Evolutionary conservation across 2,113 vertebrate genomes (phyloP).

Genomic region (Perognathus longimembris): DNA sequence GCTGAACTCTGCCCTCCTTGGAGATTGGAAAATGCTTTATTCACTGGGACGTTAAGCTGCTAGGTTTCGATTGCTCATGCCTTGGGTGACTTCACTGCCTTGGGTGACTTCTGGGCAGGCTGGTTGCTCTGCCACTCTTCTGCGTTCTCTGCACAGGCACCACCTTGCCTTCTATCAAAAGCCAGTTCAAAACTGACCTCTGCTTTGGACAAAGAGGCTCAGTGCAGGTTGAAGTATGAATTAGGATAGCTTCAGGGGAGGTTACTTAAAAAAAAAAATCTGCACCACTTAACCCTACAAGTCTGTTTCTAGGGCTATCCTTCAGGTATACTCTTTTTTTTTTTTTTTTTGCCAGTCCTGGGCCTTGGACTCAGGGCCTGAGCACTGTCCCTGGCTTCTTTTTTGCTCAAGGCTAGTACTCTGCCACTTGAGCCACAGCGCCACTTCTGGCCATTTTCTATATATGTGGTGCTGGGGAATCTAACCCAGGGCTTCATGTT

Average conservation of each 20-base stretch:
- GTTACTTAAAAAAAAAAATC: background rate
- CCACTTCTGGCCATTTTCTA: no score
- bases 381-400: no score
- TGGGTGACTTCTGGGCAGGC: background rate
- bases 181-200: background rate
- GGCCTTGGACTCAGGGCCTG: no score
- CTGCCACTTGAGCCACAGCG: no score
- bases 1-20: background rate
- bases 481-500: no score
- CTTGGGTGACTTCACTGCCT: background rate
- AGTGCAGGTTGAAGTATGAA: background rate
- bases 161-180: background rate
- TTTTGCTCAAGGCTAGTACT: no score
- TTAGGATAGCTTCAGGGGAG: constrained; percentile 16
- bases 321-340: constrained; percentile 26
- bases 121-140: background rate
- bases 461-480: no score
- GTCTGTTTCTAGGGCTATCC: constrained; percentile 5
- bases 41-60: background rate
- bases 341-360: no score
- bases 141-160: background rate
- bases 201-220: background rate
- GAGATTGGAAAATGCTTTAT: background rate
- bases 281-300: background rate
- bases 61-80: background rate